These are phyloP conservation scores for Philaethria dido DNA, from an alignment of 2,888 invertebrate species.

Conservation along the genomic window DNA sequence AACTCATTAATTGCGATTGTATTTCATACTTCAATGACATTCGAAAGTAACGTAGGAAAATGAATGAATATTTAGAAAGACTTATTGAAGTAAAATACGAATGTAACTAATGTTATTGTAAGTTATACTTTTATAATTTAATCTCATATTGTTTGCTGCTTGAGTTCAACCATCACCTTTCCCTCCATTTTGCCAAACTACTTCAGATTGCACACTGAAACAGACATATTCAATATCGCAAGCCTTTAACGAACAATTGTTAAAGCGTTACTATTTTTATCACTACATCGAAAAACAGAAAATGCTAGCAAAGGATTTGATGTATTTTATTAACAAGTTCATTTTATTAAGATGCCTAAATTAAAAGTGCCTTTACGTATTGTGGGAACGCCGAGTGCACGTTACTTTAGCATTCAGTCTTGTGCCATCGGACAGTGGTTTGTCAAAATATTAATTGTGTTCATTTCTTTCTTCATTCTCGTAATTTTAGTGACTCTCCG, in stretches of 20 bases:
- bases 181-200: constrained; percentile 39
- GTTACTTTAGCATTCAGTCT: constrained; percentile 41
- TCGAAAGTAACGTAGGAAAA: constrained; percentile 80
- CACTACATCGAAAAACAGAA: constrained; percentile 3
- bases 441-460: constrained; percentile 48
- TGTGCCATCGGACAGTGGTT: constrained; percentile 51
- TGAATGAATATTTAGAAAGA: constrained; percentile 84
- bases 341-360: constrained; percentile 53
- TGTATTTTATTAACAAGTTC: constrained; percentile 33
- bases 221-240: not conserved
- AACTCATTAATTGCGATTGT: constrained; percentile 81
- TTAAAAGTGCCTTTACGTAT: constrained; percentile 76
- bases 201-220: constrained; percentile 22
- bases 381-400: constrained; percentile 58
- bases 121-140: constrained; percentile 73
- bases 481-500: constrained; percentile 64
- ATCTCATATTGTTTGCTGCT: constrained; percentile 56
- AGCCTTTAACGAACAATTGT: not conserved
- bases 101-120: constrained; percentile 80
- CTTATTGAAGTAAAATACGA: constrained; percentile 83
- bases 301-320: constrained; percentile 36
- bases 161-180: constrained; percentile 44
- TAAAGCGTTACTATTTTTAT: constrained; percentile 4
- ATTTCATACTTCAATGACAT: constrained; percentile 82
- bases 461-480: constrained; percentile 42